Evolutionary conservation across 2,797 vertebrate species (phyloP).

Genomic region (Anableps anableps): DNA sequence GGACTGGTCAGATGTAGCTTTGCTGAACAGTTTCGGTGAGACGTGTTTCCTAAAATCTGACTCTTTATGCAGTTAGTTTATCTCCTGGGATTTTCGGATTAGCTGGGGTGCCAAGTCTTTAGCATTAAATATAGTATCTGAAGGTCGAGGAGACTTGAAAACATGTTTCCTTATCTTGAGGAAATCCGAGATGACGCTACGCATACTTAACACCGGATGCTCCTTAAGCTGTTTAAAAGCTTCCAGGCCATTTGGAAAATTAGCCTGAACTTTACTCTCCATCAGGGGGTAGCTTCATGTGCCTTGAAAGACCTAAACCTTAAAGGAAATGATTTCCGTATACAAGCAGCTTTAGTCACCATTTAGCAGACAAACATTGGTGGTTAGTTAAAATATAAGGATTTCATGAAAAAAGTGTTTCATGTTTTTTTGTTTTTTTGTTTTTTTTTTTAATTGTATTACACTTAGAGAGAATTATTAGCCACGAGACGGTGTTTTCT

Average conservation of each 20-base stretch:
- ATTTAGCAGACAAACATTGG: slow-evolving; percentile 37
- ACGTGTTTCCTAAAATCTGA: neutral
- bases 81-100: neutral
- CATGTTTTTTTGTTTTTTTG: slow-evolving; percentile 29
- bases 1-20: neutral
- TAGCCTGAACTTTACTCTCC: slow-evolving; percentile 6
- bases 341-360: slow-evolving; percentile 44
- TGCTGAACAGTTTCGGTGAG: neutral
- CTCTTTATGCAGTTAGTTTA: neutral
- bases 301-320: neutral
- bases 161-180: slow-evolving; percentile 7
- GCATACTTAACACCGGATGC: neutral
- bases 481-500: neutral
- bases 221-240: neutral
- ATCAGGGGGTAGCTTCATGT: neutral
- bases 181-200: slow-evolving; percentile 8
- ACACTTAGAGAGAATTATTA: neutral
- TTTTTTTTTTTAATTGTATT: neutral
- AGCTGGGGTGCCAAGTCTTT: neutral
- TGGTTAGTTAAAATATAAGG: slow-evolving; percentile 13
- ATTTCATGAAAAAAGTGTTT: slow-evolving; percentile 23
- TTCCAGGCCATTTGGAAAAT: slow-evolving; percentile 5
- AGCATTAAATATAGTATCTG: slow-evolving; percentile 7
- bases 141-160: neutral
- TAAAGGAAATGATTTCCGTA: neutral